Conservation (phyloP, 1,140 invertebrate species). For the Drosophila kepulauana region DNA sequence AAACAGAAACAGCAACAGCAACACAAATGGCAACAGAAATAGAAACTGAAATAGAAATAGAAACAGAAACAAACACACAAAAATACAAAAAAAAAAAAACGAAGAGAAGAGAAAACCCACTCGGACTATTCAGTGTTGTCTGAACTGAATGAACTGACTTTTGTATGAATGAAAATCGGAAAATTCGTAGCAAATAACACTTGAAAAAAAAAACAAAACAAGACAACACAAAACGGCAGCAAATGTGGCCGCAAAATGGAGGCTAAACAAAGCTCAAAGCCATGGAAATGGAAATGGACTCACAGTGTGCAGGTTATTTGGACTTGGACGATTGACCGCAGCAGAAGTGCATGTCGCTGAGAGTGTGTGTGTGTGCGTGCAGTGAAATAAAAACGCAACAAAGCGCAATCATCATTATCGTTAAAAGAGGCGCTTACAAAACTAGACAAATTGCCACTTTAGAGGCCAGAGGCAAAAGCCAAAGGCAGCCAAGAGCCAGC, state of each 20-base stretch:
- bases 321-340: constrained; percentile 36
- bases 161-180: constrained; percentile 71
- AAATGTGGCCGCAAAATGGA: constrained; percentile 22
- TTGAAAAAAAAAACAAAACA: constrained; percentile 36
- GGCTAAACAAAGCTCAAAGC: constrained; percentile 40
- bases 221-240: background rate
- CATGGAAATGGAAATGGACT: constrained; percentile 34
- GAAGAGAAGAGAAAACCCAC: background rate
- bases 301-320: constrained; percentile 47
- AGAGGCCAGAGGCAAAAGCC: constrained; percentile 54
- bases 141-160: constrained; percentile 52
- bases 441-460: constrained; percentile 83
- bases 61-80: constrained; percentile 45
- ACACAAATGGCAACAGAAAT: constrained; percentile 40
- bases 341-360: constrained; percentile 31
- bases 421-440: constrained; percentile 82
- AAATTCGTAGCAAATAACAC: constrained; percentile 71
- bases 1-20: constrained; percentile 63
- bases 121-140: constrained; percentile 13
- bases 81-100: constrained; percentile 15
- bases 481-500: constrained; percentile 41
- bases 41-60: constrained; percentile 41
- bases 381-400: constrained; percentile 81
- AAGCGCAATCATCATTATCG: constrained; percentile 83
- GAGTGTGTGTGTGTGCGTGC: constrained; percentile 40